Conservation (phyloP, 2,113 vertebrate genomes). For the Erpornis zantholeuca region DNA sequence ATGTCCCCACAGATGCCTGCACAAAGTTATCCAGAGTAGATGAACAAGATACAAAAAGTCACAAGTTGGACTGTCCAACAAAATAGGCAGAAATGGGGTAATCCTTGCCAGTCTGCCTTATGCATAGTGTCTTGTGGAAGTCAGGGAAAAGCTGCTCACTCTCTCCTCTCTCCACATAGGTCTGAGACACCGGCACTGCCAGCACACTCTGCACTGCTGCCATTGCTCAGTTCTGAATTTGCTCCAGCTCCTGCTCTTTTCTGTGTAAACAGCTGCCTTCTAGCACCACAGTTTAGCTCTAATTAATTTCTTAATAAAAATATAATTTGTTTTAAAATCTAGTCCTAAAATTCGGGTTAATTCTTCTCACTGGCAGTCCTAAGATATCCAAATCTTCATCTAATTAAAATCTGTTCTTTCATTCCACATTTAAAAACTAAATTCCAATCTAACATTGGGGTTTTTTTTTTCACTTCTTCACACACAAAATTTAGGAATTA, state of each 20-base stretch:
- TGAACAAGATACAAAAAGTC: not conserved
- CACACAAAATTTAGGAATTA: not conserved
- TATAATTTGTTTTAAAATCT: not conserved
- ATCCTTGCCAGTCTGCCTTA: not conserved
- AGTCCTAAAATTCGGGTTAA: not conserved
- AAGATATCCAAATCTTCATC: not conserved
- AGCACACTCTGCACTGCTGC: not conserved
- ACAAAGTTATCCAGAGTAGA: not conserved
- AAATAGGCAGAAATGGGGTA: not conserved
- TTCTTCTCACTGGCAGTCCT: not conserved
- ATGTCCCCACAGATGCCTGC: not conserved
- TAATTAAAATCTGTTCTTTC: not conserved
- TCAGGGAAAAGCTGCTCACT: not conserved
- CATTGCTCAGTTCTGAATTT: not conserved
- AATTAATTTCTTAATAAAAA: not conserved
- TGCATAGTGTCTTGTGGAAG: rapidly evolving
- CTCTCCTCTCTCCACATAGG: not conserved
- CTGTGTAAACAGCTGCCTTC: not conserved
- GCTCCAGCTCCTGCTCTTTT: not conserved
- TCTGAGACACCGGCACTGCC: not conserved
- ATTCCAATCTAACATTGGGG: not conserved
- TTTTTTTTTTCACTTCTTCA: not conserved
- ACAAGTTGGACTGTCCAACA: not conserved
- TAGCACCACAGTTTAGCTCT: not conserved
- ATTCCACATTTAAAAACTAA: not conserved